A percentile compares a stretch with the other conserved stretches of the same genome.
phyloP scores from a whole-genome alignment of 2,113 vertebrate species.

The Thalassarche chlororhynchos region DNA sequence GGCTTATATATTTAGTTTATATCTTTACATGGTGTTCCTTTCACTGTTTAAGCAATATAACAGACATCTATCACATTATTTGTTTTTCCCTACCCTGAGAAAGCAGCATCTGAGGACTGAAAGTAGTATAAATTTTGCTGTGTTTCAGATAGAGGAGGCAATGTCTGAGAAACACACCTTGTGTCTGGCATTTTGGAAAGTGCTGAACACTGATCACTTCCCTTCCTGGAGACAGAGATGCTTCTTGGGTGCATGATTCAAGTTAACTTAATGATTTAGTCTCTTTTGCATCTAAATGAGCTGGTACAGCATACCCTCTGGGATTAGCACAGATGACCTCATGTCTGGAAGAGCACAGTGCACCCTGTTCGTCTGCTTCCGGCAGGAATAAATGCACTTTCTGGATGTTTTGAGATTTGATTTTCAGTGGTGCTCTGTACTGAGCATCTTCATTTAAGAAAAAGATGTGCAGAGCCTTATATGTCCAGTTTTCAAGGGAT shows the following conservation, averaged over 20 bases:
- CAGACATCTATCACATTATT: background rate
- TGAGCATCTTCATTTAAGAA: background rate
- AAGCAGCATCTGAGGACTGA: background rate
- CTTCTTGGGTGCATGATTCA: background rate
- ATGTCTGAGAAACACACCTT: background rate
- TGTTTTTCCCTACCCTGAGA: background rate
- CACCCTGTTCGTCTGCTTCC: background rate
- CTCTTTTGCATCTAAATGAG: background rate
- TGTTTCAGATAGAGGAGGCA: background rate
- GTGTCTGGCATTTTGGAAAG: background rate
- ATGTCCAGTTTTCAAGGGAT: background rate
- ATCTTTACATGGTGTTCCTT: background rate
- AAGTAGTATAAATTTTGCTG: background rate
- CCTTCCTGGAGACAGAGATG: background rate
- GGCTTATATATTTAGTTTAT: background rate
- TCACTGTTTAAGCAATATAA: background rate
- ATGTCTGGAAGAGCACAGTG: slow-evolving; percentile 34
- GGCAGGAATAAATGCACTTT: background rate
- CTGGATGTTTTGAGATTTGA: background rate
- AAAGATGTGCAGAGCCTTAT: background rate
- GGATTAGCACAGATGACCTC: slow-evolving; percentile 9
- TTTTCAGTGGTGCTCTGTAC: background rate
- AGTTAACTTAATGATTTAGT: background rate
- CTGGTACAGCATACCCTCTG: background rate
- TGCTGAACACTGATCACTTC: background rate